Conservation (phyloP, 2,888 invertebrate genomes). For the Lithophane semibrunnea region DNA sequence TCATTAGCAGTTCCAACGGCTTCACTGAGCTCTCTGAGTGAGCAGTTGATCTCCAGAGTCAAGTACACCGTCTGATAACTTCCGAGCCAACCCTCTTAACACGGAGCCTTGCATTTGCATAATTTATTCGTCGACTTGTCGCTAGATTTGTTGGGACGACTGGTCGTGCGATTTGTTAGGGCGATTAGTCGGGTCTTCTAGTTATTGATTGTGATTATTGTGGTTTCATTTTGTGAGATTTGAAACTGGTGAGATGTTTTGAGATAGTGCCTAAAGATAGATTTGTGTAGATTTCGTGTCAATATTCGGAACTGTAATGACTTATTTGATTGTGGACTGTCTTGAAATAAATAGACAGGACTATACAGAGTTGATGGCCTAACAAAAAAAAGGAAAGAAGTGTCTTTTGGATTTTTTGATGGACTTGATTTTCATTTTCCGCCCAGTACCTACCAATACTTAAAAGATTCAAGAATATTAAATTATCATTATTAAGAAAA, state of each 20-base stretch:
- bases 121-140: constrained; percentile 71
- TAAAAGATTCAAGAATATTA: too few relatives aligned
- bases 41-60: constrained; percentile 73
- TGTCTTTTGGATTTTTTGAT: too few relatives aligned
- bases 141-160: constrained; percentile 59
- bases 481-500: too few relatives aligned
- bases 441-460: too few relatives aligned
- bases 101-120: constrained; percentile 70
- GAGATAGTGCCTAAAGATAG: too few relatives aligned
- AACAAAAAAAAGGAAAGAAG: too few relatives aligned
- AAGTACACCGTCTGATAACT: constrained; percentile 71
- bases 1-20: constrained; percentile 61
- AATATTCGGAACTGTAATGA: too few relatives aligned
- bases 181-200: constrained; percentile 42
- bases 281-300: too few relatives aligned
- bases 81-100: constrained; percentile 71
- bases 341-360: too few relatives aligned
- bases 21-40: constrained; percentile 54
- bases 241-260: not conserved
- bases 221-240: constrained; percentile 16
- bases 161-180: constrained; percentile 39
- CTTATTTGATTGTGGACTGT: too few relatives aligned
- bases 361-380: too few relatives aligned
- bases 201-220: constrained; percentile 48
- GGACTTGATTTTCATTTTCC: too few relatives aligned